Evolutionary conservation across 2,888 invertebrate genomes (phyloP).

Genomic region (Xanthostigma xanthostigma): DNA sequence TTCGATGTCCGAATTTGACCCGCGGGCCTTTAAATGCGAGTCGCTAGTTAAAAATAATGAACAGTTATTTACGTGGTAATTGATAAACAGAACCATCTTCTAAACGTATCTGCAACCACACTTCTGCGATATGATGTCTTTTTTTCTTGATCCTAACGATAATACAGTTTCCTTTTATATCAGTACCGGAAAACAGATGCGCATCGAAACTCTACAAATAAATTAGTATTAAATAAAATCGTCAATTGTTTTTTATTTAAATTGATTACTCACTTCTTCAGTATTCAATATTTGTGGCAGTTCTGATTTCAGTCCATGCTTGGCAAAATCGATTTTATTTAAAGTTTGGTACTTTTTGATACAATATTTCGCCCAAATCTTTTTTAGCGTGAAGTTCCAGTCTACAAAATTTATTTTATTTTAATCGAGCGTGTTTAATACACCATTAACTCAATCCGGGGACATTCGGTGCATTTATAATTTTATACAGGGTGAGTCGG

Average conservation of each 20-base stretch:
- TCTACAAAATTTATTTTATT: slow-evolving; percentile 20
- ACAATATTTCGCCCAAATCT: slow-evolving; percentile 27
- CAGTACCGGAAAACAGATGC: slow-evolving; percentile 34
- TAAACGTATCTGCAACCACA: slow-evolving; percentile 34
- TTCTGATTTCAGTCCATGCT: slow-evolving; percentile 13
- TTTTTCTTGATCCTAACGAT: slow-evolving; percentile 36
- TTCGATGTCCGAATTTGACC: no score
- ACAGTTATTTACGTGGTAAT: slow-evolving; percentile 25
- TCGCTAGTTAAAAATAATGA: not conserved
- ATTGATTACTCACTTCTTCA: slow-evolving; percentile 19
- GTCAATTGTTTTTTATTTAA: not conserved
- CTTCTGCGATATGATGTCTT: slow-evolving; percentile 35
- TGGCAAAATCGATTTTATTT: slow-evolving; percentile 11
- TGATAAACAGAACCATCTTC: slow-evolving; percentile 29
- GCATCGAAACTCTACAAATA: slow-evolving; percentile 27
- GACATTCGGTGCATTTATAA: no score
- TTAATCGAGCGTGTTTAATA: no score
- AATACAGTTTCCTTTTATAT: slow-evolving; percentile 39
- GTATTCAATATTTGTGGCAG: slow-evolving; percentile 16
- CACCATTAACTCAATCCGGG: no score
- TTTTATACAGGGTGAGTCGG: no score
- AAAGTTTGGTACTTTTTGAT: slow-evolving; percentile 27
- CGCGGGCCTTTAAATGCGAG: no score
- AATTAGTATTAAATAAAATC: not conserved
- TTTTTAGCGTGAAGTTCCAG: slow-evolving; percentile 34